A percentile compares a stretch with the other conserved stretches of the same genome.
These are phyloP conservation scores for Centroberyx gerrardi DNA, from an alignment of 2,797 vertebrate species.

Conservation along the genomic window DNA sequence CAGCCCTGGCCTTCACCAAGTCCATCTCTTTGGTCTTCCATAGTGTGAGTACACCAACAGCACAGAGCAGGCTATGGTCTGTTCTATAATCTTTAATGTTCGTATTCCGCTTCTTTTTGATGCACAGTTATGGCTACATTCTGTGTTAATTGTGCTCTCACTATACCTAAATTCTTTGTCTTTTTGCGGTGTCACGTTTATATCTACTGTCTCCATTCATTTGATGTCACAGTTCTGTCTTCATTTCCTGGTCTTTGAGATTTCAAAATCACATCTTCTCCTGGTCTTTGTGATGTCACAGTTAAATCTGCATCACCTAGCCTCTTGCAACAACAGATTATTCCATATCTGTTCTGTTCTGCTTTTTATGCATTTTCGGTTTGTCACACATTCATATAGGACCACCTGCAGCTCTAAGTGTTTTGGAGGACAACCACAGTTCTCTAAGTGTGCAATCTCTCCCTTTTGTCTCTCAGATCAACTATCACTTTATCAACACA, in stretches of 20 bases:
- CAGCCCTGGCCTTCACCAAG: constrained; percentile 90
- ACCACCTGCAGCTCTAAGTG: background rate
- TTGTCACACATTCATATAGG: background rate
- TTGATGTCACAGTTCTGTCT: too few relatives aligned
- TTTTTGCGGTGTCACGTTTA: too few relatives aligned
- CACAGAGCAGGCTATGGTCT: background rate
- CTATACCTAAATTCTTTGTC: background rate
- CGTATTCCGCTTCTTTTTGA: background rate
- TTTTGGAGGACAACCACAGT: background rate
- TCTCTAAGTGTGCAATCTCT: background rate
- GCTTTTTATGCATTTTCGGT: background rate
- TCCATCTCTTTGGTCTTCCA: constrained; percentile 88
- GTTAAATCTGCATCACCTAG: background rate
- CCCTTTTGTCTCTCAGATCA: constrained; percentile 81
- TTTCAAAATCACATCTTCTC: too few relatives aligned
- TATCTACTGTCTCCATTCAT: too few relatives aligned
- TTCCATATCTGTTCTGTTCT: too few relatives aligned
- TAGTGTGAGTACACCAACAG: constrained; percentile 81
- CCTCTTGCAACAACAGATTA: background rate
- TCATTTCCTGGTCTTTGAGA: too few relatives aligned
- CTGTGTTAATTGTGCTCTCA: background rate
- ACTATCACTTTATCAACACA: constrained; percentile 91
- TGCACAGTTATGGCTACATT: background rate
- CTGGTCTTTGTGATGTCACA: too few relatives aligned
- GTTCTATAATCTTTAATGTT: background rate